Evolutionary conservation across 2,113 vertebrate species (phyloP), one percentile per base, ranked within the genome.

Genomic region (Emydocephalus ijimae): DNA sequence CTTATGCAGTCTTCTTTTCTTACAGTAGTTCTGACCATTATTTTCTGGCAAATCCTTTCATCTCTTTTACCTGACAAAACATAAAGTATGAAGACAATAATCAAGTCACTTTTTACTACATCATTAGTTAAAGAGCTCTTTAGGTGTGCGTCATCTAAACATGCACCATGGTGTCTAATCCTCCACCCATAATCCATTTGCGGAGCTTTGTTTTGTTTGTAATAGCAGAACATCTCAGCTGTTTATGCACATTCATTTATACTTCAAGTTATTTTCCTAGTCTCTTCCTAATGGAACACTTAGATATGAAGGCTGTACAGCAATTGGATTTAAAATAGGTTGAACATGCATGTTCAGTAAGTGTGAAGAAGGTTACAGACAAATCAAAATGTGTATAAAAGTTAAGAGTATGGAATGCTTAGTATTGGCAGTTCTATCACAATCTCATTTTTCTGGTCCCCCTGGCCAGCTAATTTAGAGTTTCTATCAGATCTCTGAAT

Each of bases 1-100:
- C 99, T 99, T 96, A 98, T 97, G 95, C 99, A 99, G 94, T 99
- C 99, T 48, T 99, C 98, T 97, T 98, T 99, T 95, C 98, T 98
- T 96, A 99, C 98, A 48, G 99, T 98, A 88, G 99, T 99, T 95
- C 98, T 98, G 95, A 99, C 99, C 81, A 98, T 98, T 95, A 99
- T 98, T 96, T 98, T 98, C 96, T 99, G 99, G 95, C 99, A 99
- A 89, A 98, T 98, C 95, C 98, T 99, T 95, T 99, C 98, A 92
- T 99, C 99, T 94, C 98, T 98, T 98, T 99, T 99, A 96, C 99
- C 99, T 99, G 93, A 94, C 95, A 95, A 98, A 95, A 96, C 85
- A 97, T n/a, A 97, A 23, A 91, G 89, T 91, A 11, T 0, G 91
- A 15, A 87, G 91, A 57, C 26, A 87, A 85, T 0, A 45, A 89